Evolutionary conservation across 2,113 vertebrate species (phyloP).

Genomic region (Probosciger aterrimus): DNA sequence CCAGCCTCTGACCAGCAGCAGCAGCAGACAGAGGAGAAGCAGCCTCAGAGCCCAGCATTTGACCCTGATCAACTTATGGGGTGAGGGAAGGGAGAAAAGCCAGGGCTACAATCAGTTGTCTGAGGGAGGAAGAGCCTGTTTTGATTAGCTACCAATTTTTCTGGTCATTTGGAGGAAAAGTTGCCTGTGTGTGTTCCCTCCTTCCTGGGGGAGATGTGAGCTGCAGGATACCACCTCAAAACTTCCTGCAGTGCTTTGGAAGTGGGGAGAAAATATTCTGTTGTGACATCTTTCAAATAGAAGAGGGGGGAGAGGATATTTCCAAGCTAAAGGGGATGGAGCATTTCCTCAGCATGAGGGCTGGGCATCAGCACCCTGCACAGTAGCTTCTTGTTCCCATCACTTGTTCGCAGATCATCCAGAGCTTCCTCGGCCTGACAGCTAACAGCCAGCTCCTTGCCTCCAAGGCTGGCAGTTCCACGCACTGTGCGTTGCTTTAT

Average conservation of each 20-base stretch:
- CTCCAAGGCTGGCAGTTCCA: background rate
- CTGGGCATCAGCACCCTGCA: background rate
- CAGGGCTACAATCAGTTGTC: background rate
- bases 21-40: background rate
- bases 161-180: background rate
- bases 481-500: background rate
- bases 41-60: background rate
- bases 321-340: background rate
- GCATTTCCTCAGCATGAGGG: background rate
- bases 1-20: background rate
- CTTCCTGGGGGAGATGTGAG: background rate
- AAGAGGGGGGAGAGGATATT: background rate
- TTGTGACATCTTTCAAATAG: background rate
- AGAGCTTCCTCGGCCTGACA: background rate
- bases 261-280: background rate
- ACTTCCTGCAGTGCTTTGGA: background rate
- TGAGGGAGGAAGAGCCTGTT: background rate
- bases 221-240: background rate
- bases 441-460: background rate
- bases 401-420: background rate
- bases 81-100: background rate
- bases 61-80: slow-evolving; percentile 18
- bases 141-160: slow-evolving; percentile 6
- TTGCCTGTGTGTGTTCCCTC: background rate
- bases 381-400: background rate